Base-by-base conservation (phyloP, 2,797 vertebrate genomes). In the Oreochromis grahami region DNA sequence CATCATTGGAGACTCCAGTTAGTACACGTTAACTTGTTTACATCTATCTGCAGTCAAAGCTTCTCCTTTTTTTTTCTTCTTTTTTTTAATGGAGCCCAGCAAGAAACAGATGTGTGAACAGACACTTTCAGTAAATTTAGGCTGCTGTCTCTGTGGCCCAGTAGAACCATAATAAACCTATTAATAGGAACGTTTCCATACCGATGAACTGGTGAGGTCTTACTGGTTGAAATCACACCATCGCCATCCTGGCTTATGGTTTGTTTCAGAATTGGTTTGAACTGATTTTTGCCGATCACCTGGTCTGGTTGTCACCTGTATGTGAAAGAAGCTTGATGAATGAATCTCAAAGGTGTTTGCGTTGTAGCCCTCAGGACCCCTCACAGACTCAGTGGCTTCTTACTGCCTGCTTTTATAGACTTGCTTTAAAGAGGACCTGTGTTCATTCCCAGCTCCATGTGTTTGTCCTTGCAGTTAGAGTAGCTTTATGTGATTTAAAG, bases 1-100 rank as follows among this genome's bases (percentile, higher is more conserved):
- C 89, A 97, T 97, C 94, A 97, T 97, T 3, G 97, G 97, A 90
- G 97, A 97, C 92, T 97, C 97, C 80, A 97, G 97, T 97, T 83
- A 96, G 97, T 96, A 76, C 53, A 19, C 86, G 84, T 86, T 65
- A 6, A 51, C 21, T 53, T 5, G 43, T 41, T 58, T 63, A 13
- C 50, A 34, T 48, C 3, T 1, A 2, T 32, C 8, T 58, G 11
- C 55, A 55, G 17, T 63, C 12, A 14, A 14, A 72, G 0, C 36
- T 5, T 41, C 26, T 29, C 3, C 19, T 34, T 60, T 38, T 60
- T 38, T 36, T 52, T 7, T 7, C 2, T 7, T 34, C 1, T 34
- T 34, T 34, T 38, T 48, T 9, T 8, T 19, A 3, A 8, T 17
- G n/a, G 50, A 60, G 41, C 3, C 43, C 9, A 29, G 10, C 51